Evolutionary conservation across 2,888 invertebrate genomes (phyloP), one percentile per base, ranked within the genome.

Genomic region (Lithodes maja): DNA sequence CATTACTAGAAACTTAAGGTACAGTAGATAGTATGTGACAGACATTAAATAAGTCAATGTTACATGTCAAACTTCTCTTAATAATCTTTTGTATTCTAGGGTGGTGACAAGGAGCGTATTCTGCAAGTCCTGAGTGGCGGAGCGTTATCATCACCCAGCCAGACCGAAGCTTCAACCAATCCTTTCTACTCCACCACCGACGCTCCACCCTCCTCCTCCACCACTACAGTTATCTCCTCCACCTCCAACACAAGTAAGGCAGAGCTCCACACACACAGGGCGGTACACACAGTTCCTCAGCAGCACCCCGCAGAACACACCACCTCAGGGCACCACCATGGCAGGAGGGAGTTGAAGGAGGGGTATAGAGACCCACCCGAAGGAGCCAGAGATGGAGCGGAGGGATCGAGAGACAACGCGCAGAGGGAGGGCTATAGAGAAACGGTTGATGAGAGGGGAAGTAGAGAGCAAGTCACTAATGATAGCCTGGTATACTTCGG

Each of bases 211-310:
- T n/a, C 71, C 15, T n/a, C 71, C 2, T n/a, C 71, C 74, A 80
- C 88, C 69, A 68, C 83, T 5, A 81, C 88, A 74, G 75, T 81
- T 50, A 79, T 54, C 53, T 75, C 88, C 74, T 74, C 80, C 55
- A 49, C 88, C 54, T 53, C 33, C 53, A 74, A 55, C 77, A 81
- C 79, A 84, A 89, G 84, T 84, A 89, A 85, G 84, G 82, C 80
- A 81, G 85, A 89, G 15, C 52, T 77, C 50, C 75, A 84, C 50
- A 71, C 80, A 52, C 83, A 55, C 74, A 85, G 81, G 69, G 71
- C 74, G 80, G 49, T 83, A 84, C 79, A 89, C 69, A 85, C 71
- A 52, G 75, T 79, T 84, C 68, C 88, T 61, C 88, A 89, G 88
- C 81, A 89, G 80, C 33, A 33, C 33, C 33, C 33, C 33, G 33